Evolutionary conservation across 2,113 vertebrate species (phyloP).

Genomic region (Vombatus ursinus): DNA sequence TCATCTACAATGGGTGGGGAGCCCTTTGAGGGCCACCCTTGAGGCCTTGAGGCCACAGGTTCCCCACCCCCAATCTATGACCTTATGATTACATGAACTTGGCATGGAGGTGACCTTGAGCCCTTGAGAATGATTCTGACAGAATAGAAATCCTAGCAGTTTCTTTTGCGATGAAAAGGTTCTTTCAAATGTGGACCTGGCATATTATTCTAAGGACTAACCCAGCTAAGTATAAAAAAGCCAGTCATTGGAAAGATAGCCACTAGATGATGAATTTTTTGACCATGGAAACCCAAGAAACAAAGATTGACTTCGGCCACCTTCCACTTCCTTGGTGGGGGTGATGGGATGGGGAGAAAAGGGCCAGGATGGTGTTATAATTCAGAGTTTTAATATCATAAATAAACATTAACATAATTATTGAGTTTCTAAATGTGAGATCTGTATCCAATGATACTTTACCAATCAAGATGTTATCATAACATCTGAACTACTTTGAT

Average conservation of each 20-base stretch:
- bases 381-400: too few relatives aligned
- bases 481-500: too few relatives aligned
- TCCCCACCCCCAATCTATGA: too few relatives aligned
- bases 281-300: background rate
- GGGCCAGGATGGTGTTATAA: too few relatives aligned
- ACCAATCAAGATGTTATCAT: too few relatives aligned
- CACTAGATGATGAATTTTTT: background rate
- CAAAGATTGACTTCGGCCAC: background rate
- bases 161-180: background rate
- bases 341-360: too few relatives aligned
- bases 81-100: background rate
- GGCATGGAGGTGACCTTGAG: background rate
- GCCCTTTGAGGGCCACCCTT: too few relatives aligned
- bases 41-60: too few relatives aligned
- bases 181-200: background rate
- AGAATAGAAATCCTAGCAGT: background rate
- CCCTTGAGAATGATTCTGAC: background rate
- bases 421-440: too few relatives aligned
- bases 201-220: background rate
- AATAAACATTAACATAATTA: too few relatives aligned
- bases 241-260: background rate
- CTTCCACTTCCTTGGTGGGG: background rate
- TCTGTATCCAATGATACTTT: too few relatives aligned
- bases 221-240: background rate
- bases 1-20: background rate